Evolutionary conservation across 2,797 vertebrate species (phyloP).

Genomic region (Myotis pilosus): DNA sequence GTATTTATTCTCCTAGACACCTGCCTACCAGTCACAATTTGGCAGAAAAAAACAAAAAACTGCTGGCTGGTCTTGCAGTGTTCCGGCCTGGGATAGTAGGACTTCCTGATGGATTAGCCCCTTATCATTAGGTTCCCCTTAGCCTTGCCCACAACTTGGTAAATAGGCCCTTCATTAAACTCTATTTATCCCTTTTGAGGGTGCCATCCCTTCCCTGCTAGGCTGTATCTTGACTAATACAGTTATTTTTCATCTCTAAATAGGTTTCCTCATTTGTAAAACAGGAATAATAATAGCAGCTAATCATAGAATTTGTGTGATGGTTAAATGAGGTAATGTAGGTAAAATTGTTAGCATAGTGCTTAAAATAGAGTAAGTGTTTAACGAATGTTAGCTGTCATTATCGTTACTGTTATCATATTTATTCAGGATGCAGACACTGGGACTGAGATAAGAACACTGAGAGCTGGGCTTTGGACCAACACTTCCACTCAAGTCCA

Average conservation of each 20-base stretch:
- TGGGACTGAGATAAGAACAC: slow-evolving; percentile 1
- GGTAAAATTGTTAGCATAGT: slow-evolving; percentile 35
- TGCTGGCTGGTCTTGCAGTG: background rate
- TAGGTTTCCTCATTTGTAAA: slow-evolving; percentile 17
- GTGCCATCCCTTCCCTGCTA: background rate
- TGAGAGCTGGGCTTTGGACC: slow-evolving; percentile 26
- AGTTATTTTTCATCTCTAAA: background rate
- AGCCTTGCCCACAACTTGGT: background rate
- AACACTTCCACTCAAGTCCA: slow-evolving; percentile 2
- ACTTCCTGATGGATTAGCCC: background rate
- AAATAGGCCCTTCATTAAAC: background rate
- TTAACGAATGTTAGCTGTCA: background rate
- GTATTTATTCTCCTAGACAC: background rate
- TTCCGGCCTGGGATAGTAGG: background rate
- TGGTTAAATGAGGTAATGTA: slow-evolving; percentile 6
- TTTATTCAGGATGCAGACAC: background rate
- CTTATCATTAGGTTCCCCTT: background rate
- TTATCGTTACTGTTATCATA: background rate
- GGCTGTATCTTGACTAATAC: background rate
- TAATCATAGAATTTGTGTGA: background rate
- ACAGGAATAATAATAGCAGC: background rate
- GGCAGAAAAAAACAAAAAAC: background rate
- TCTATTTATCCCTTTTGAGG: background rate
- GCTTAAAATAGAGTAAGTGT: background rate
- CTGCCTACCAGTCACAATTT: background rate